A percentile compares a stretch with the other conserved stretches of the same genome.
Evolutionary conservation across 2,888 invertebrate species (phyloP).

Genomic region (Sylvicola cinctus): DNA sequence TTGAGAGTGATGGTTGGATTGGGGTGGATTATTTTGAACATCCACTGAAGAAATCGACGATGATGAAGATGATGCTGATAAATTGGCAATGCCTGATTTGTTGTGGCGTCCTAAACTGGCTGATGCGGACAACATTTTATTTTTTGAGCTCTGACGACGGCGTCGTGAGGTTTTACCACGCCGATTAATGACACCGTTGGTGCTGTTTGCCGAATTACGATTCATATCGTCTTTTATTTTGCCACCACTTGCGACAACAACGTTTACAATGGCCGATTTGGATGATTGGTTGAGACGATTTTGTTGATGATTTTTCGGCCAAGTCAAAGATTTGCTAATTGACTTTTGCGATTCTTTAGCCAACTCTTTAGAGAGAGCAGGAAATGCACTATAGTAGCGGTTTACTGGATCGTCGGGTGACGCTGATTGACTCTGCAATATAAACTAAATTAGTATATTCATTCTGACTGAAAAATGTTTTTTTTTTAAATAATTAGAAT

Average conservation of each 20-base stretch:
- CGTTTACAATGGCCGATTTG: slow-evolving; percentile 9
- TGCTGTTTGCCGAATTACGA: too few relatives aligned
- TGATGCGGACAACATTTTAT: too few relatives aligned
- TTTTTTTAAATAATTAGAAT: too few relatives aligned
- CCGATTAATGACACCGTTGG: too few relatives aligned
- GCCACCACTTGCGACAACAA: not conserved
- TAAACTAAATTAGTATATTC: too few relatives aligned
- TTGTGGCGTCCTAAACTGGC: not conserved
- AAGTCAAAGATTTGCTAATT: slow-evolving; percentile 15
- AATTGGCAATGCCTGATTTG: not conserved
- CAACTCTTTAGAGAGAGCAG: slow-evolving; percentile 36
- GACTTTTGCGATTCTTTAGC: slow-evolving; percentile 8
- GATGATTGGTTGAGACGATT: slow-evolving; percentile 13
- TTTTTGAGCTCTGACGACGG: not conserved
- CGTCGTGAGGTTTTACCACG: not conserved
- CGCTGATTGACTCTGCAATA: slow-evolving; percentile 3
- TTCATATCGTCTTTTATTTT: not conserved
- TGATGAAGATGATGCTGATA: too few relatives aligned
- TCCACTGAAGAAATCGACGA: too few relatives aligned
- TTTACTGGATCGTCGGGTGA: slow-evolving; percentile 37
- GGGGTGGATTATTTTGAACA: too few relatives aligned
- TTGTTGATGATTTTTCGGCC: slow-evolving; percentile 18
- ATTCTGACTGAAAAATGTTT: too few relatives aligned
- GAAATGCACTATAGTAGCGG: slow-evolving; percentile 59
- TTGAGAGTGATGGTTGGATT: too few relatives aligned